phyloP scores from a whole-genome alignment of 2,888 invertebrate genomes.

The Odontothrips loti region DNA sequence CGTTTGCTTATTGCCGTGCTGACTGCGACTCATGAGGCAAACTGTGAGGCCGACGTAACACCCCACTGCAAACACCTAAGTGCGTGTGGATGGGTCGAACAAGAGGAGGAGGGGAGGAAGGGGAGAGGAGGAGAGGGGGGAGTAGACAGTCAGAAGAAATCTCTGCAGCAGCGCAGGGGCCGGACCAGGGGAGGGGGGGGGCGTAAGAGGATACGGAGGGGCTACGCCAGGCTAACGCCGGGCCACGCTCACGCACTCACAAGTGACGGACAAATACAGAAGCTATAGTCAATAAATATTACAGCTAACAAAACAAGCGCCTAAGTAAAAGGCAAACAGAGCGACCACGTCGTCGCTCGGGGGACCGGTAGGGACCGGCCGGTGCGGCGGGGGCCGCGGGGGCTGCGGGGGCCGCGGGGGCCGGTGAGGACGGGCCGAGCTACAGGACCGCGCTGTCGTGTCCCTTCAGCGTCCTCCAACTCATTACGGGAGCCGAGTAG shows the following conservation, averaged over 20 bases:
- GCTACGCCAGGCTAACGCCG: background rate
- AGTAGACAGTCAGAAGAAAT: background rate
- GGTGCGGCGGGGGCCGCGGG: background rate
- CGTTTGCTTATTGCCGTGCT: no score
- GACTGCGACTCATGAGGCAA: no score
- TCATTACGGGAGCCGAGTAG: no score
- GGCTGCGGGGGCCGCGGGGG: background rate
- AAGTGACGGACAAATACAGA: constrained; percentile 26
- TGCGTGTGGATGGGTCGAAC: no score
- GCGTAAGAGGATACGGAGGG: background rate
- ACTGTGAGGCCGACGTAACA: no score
- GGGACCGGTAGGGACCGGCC: no score
- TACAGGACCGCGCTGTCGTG: background rate
- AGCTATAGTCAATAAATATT: constrained; percentile 27
- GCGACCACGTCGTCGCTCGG: background rate
- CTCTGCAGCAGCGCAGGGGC: background rate
- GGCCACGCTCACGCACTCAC: constrained; percentile 7
- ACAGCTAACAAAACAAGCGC: constrained; percentile 26
- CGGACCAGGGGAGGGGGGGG: background rate
- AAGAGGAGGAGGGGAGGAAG: no score
- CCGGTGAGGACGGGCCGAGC: background rate
- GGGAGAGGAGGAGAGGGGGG: no score
- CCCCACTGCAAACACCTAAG: no score
- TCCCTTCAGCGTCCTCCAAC: no score
- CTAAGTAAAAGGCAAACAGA: constrained; percentile 18